phyloP scores from a whole-genome alignment of 1,140 invertebrate species.

The Coboldia fuscipes region DNA sequence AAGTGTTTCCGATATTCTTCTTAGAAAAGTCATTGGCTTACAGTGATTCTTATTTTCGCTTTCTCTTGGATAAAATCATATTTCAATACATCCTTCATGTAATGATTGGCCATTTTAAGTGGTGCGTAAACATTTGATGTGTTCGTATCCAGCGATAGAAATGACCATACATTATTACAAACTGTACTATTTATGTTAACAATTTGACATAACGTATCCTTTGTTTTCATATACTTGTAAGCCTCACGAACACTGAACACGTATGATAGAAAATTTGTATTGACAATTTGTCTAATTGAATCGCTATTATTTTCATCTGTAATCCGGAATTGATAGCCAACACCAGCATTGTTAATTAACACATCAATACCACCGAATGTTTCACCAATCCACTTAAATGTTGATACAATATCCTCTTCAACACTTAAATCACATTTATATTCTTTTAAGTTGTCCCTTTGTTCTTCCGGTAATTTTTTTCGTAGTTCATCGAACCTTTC shows the following conservation, averaged over 20 bases:
- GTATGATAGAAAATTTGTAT: constrained; percentile 40
- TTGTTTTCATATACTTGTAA: constrained; percentile 12
- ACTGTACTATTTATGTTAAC: constrained; percentile 1
- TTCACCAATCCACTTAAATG: constrained; percentile 32
- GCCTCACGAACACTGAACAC: constrained; percentile 36
- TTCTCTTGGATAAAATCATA: not conserved
- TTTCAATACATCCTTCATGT: not conserved
- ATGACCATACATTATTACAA: not conserved
- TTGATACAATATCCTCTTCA: constrained; percentile 31
- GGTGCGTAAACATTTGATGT: not conserved
- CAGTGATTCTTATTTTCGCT: constrained; percentile 2
- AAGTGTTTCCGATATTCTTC: too few species aligned
- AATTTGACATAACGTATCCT: not conserved
- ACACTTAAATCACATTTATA: constrained; percentile 44
- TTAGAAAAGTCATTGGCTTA: too few species aligned
- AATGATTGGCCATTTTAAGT: not conserved
- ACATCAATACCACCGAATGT: constrained; percentile 35
- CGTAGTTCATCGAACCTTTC: constrained; percentile 27
- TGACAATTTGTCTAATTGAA: constrained; percentile 14
- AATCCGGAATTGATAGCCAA: constrained; percentile 5
- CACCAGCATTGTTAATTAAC: constrained; percentile 41
- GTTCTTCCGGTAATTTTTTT: constrained; percentile 9
- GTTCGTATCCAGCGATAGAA: not conserved
- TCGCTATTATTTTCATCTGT: not conserved
- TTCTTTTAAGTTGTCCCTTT: too few species aligned